A percentile compares a stretch with the other conserved stretches of the same genome.
Conservation (phyloP, 1,140 invertebrate species). For the Bombus confusus region DNA sequence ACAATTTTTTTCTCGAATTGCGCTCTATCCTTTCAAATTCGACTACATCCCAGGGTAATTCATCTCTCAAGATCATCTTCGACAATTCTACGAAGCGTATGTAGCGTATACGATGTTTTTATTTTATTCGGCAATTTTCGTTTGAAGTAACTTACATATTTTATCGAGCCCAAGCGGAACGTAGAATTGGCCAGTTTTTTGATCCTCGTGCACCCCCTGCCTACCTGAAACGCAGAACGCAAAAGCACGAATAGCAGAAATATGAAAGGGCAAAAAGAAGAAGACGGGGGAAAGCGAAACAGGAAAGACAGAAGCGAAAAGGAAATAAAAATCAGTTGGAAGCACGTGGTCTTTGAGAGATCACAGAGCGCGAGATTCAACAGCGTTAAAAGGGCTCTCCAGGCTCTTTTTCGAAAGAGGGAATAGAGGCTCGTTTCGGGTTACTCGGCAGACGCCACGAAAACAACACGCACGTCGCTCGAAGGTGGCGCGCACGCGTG, state of each 20-base stretch:
- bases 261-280: neutral
- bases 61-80: no score
- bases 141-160: no score
- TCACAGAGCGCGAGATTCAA: conserved; percentile 15
- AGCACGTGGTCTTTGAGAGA: conserved; percentile 3
- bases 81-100: no score
- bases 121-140: no score
- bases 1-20: no score
- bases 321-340: neutral
- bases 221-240: neutral
- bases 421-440: conserved; percentile 11
- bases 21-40: no score
- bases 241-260: neutral
- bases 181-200: no score
- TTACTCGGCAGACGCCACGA: conserved; percentile 28
- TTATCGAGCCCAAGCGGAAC: no score
- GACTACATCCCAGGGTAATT: no score
- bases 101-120: no score
- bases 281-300: neutral
- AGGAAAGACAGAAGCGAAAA: no score
- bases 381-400: conserved; percentile 22
- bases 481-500: conserved; percentile 43
- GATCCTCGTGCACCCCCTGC: neutral
- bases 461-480: conserved; percentile 42
- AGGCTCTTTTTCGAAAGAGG: neutral